These are phyloP conservation scores for Mionectes macconnelli DNA, from an alignment of 2,113 vertebrate genomes.

Conservation along the genomic window DNA sequence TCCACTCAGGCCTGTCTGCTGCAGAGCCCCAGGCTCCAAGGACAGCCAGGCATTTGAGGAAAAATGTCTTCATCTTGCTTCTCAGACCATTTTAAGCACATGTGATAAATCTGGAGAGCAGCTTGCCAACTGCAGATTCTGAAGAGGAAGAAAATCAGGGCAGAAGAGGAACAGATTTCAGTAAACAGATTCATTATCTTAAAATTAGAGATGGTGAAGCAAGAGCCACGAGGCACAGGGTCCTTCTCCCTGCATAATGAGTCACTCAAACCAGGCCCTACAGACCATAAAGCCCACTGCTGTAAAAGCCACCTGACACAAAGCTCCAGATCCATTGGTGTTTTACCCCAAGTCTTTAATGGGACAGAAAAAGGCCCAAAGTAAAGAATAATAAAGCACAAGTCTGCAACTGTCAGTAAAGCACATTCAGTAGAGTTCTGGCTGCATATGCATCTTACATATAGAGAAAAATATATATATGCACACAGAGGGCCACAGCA, in stretches of 20 bases:
- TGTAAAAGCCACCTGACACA: accelerated
- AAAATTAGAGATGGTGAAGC: neutral
- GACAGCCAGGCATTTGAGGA: neutral
- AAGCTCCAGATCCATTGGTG: neutral
- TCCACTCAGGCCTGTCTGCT: neutral
- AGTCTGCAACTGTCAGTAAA: neutral
- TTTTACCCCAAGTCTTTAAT: neutral
- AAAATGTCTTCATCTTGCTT: neutral
- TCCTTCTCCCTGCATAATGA: neutral
- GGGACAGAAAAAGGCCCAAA: neutral
- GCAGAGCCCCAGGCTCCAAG: neutral
- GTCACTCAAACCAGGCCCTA: neutral
- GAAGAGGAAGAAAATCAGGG: neutral
- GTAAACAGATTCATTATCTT: neutral
- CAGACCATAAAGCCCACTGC: accelerated
- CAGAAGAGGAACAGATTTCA: neutral
- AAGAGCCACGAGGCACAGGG: neutral
- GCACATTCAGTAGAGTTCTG: accelerated
- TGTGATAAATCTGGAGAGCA: neutral
- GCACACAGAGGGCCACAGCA: too few relatives aligned
- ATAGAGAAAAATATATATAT: neutral
- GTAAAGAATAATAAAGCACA: neutral
- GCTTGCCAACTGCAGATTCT: neutral
- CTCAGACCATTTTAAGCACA: neutral
- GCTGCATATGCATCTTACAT: accelerated